These are phyloP conservation scores for Pollachius pollachius DNA, from an alignment of 2,113 vertebrate species.

Conservation along the genomic window DNA sequence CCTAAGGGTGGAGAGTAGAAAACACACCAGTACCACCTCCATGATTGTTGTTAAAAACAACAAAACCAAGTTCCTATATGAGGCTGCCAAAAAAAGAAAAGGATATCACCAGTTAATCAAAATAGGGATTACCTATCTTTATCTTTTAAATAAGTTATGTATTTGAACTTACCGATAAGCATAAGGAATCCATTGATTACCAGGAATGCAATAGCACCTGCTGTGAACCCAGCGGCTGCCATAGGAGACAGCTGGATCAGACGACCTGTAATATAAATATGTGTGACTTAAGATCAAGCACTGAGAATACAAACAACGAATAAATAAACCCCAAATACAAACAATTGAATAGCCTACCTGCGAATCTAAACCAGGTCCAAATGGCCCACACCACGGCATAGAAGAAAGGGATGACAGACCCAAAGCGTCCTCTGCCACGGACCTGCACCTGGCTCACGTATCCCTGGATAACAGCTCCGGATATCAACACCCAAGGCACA, in stretches of 20 bases:
- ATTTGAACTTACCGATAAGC: slow-evolving; percentile 72
- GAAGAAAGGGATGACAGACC: slow-evolving; percentile 77
- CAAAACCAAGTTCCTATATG: slow-evolving; percentile 77
- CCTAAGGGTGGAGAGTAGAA: slow-evolving; percentile 82
- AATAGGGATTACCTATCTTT: neutral
- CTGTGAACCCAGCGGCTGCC: slow-evolving; percentile 71
- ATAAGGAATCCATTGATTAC: slow-evolving; percentile 81
- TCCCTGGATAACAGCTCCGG: slow-evolving; percentile 78
- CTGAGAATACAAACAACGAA: too few relatives aligned
- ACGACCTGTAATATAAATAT: slow-evolving; percentile 56
- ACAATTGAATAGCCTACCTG: slow-evolving; percentile 65
- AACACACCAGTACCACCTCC: slow-evolving; percentile 80
- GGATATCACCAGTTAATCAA: neutral
- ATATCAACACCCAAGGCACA: slow-evolving; percentile 81
- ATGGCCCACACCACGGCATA: slow-evolving; percentile 82
- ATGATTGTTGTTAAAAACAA: slow-evolving; percentile 73
- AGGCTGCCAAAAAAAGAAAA: slow-evolving; percentile 64
- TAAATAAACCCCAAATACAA: too few relatives aligned
- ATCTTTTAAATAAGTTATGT: neutral
- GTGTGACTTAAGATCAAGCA: neutral
- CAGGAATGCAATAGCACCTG: slow-evolving; percentile 79
- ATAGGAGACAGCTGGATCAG: slow-evolving; percentile 53
- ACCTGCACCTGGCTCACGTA: slow-evolving; percentile 82
- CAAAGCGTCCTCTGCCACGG: slow-evolving; percentile 72
- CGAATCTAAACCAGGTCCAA: slow-evolving; percentile 85